Evolutionary conservation across 1,140 invertebrate species (phyloP), one percentile per base, ranked within the genome.

Genomic region (Camponotus vicinus): DNA sequence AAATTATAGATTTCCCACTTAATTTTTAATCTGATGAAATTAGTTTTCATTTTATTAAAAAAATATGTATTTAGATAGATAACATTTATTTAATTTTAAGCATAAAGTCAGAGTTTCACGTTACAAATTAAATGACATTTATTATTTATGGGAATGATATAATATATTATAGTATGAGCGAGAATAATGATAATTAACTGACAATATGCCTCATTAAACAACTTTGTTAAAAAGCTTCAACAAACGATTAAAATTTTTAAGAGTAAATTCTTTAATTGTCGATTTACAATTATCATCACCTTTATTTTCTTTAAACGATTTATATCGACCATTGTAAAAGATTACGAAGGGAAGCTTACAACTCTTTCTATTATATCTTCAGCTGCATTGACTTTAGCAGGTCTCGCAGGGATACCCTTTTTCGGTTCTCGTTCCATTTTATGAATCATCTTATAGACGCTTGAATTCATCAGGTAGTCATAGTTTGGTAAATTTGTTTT

Each of bases 361-460:
- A 93, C 93, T 92, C 94, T 93, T 73, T 95, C 94, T 77, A 94
- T 92, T 86, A 95, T 94, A 73, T 97, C 97, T 90, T 96, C 96
- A 87, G 97, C 97, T 42, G 97, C 96, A 76, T 96, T 95, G 61
- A 97, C 96, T 91, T 96, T 96, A 37, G 96, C 95, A 34, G 96
- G 96, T 91, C 97, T 95, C 67, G 96, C 95, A 77, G 96, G 96
- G 88, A 97, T 97, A 91, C 96, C 96, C 92, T 96, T 96, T 89
- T 95, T 95, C 69, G 97, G 96, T 71, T 96, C 95, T 67, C 96
- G 94, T 90, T 97, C 97, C 96, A 97, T 96, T 90, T 97, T 96
- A 95, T 97, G 97, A 89, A 97, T 96, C 92, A 97, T 95, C 93
- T 97, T 97, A 93, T 96, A 97, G 55, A 97, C 97, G 92, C 97